Conservation (phyloP, 2,888 invertebrate species). For the Ptilodon capucinus region DNA sequence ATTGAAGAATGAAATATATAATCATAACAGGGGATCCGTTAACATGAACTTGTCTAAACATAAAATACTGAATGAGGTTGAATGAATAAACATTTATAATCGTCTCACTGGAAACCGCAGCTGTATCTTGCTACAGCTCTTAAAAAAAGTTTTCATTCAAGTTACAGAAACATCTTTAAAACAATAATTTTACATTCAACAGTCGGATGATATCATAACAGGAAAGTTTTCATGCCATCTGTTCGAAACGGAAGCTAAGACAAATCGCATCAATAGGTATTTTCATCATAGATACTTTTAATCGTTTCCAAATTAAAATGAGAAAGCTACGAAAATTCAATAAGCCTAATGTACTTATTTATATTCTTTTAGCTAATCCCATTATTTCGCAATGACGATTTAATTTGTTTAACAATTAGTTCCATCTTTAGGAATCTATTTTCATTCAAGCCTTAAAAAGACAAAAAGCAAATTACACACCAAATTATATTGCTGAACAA, state of each 20-base stretch:
- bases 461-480: background rate
- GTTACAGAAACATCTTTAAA: conserved; percentile 35
- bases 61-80: conserved; percentile 12
- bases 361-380: no score
- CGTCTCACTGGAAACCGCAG: conserved; percentile 15
- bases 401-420: no score
- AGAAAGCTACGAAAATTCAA: background rate
- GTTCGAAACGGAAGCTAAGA: conserved; percentile 40
- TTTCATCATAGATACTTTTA: conserved; percentile 15
- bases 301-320: background rate
- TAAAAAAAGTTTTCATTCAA: conserved; percentile 20
- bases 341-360: background rate
- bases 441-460: background rate
- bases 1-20: conserved; percentile 24
- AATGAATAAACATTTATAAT: conserved; percentile 3
- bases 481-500: background rate
- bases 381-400: no score
- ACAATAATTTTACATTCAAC: conserved; percentile 45
- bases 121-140: conserved; percentile 2
- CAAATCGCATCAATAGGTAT: conserved; percentile 41
- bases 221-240: conserved; percentile 53
- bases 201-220: conserved; percentile 56
- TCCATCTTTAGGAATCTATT: no score
- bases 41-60: conserved; percentile 12
- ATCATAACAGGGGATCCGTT: conserved; percentile 23